A percentile compares a stretch with the other conserved stretches of the same genome.
Conservation (phyloP, 2,113 vertebrate species). For the Cebidichthys violaceus region DNA sequence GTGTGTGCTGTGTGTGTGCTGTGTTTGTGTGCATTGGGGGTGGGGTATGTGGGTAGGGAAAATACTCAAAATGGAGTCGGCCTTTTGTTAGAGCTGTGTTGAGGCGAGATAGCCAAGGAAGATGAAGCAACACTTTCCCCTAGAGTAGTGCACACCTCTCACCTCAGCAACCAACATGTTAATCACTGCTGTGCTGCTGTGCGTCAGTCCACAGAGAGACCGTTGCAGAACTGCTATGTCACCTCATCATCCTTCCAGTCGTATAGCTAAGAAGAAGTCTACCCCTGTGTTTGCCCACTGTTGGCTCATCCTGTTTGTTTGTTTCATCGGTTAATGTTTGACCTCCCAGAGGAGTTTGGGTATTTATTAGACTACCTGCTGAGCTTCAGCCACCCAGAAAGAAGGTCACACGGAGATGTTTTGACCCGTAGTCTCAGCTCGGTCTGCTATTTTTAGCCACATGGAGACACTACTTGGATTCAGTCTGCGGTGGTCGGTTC, state of each 20-base stretch:
- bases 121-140: constrained; percentile 44
- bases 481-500: not conserved
- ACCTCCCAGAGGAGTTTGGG: constrained; percentile 20
- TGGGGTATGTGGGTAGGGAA: constrained; percentile 66
- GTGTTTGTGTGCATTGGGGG: constrained; percentile 61
- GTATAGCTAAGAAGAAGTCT: not conserved
- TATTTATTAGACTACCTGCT: constrained; percentile 47
- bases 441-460: constrained; percentile 33
- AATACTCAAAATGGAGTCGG: constrained; percentile 74
- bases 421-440: constrained; percentile 29
- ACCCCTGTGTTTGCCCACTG: constrained; percentile 6
- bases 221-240: constrained; percentile 41
- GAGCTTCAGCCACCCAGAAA: constrained; percentile 37
- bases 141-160: constrained; percentile 41
- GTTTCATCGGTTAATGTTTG: constrained; percentile 43
- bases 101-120: constrained; percentile 11
- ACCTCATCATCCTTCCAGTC: constrained; percentile 27
- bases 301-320: constrained; percentile 34
- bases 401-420: constrained; percentile 41
- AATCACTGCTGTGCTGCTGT: constrained; percentile 64
- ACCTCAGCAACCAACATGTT: constrained; percentile 61
- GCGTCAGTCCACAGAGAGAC: constrained; percentile 49
- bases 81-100: constrained; percentile 37
- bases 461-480: constrained; percentile 4
- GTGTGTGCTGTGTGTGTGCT: constrained; percentile 35